Evolutionary conservation across 1,140 invertebrate species (phyloP), one percentile per base, ranked within the genome.

Genomic region (Phortica variegata): DNA sequence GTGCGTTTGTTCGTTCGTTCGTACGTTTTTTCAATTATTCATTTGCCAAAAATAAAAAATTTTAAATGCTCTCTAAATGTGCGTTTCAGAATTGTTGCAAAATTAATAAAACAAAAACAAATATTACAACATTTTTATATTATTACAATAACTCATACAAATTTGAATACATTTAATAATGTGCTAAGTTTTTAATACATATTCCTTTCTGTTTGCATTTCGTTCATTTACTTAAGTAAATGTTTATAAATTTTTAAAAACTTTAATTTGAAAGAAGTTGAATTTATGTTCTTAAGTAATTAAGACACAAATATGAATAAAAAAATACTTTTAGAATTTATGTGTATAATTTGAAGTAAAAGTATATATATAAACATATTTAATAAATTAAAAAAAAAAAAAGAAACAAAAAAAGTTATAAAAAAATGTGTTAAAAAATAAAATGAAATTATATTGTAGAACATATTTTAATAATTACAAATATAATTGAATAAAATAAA

Each of bases 301-400:
- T 26, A 6, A 26, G 10, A 26, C 5, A 26, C 5, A 26, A 26
- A 26, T 6, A 26, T 6, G 10, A 26, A 26, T 6, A 26, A 54
- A 34, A 65, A 65, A 38, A 61, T 48, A 47, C 52, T 62, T 59
- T 60, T 60, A 68, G 63, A 26, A 26, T 6, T n/a, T n/a, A 59
- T 66, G 63, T 66, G n/a, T 66, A 50, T 65, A 62, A 57, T 65
- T 47, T 52, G 43, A n/a, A 58, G 58, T 54, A 63, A 61, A 61
- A 68, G 54, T 56, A 50, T 60, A 63, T 52, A n/a, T n/a, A n/a
- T n/a, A n/a, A n/a, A n/a, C n/a, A 31, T 46, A 49, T 54, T 54
- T 57, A 48, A 60, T 65, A 49, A 54, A 65, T 54, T 26, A 6
- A 26, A 26, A 26, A 26, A 26, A 26, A 26, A 26, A 26, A 26